phyloP scores from a whole-genome alignment of 2,797 vertebrate species.

The Gymnoscopelus braueri region DNA sequence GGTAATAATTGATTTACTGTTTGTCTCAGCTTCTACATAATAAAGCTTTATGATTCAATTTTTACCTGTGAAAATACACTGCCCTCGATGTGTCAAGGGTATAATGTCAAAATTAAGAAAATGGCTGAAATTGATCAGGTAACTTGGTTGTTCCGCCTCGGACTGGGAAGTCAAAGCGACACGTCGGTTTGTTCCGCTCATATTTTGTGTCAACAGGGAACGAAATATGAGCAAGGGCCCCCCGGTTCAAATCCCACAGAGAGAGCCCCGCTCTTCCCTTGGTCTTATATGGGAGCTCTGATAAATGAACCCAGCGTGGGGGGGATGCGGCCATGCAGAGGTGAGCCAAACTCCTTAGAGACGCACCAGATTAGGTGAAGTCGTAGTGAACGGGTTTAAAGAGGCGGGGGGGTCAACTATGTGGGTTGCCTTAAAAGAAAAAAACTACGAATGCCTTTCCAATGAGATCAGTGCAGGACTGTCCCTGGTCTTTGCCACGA shows the following conservation, averaged over 20 bases:
- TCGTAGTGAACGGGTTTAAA: conserved; percentile 25
- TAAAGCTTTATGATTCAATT: too few relatives aligned
- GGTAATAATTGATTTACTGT: too few relatives aligned
- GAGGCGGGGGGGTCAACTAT: conserved; percentile 6
- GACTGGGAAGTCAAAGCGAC: conserved; percentile 13
- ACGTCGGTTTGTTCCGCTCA: conserved; percentile 20
- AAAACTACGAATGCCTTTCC: conserved; percentile 31
- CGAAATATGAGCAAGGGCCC: conserved; percentile 7
- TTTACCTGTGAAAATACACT: too few relatives aligned
- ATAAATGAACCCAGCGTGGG: conserved; percentile 15
- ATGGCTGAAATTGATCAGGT: conserved; percentile 8
- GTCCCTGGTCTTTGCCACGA: conserved; percentile 50
- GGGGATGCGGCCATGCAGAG: conserved; percentile 11
- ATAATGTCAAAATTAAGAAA: too few relatives aligned
- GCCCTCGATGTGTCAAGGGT: too few relatives aligned
- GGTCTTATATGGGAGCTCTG: conserved; percentile 67
- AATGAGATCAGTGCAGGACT: conserved; percentile 59
- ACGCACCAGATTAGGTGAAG: conserved; percentile 60
- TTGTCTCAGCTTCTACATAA: too few relatives aligned
- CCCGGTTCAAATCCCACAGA: background rate
- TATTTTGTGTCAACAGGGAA: conserved; percentile 24
- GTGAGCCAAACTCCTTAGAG: conserved; percentile 33
- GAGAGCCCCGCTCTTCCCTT: conserved; percentile 36
- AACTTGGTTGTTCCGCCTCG: background rate
- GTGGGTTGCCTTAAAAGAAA: conserved; percentile 22